These are phyloP conservation scores for Promerops cafer DNA, from an alignment of 2,113 vertebrate species.

Conservation along the genomic window DNA sequence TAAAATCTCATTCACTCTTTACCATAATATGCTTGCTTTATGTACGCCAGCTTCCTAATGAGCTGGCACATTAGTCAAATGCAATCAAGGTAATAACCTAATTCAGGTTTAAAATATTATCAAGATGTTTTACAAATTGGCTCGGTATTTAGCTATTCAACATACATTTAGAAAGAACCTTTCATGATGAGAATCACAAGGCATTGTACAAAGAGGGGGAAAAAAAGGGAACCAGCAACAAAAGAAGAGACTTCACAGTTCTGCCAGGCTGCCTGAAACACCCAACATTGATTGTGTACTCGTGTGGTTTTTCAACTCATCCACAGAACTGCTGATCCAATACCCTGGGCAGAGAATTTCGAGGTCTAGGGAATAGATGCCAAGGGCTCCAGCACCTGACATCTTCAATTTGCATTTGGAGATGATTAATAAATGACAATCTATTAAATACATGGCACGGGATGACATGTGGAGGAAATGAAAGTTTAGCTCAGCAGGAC, in stretches of 20 bases:
- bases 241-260: not conserved
- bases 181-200: not conserved
- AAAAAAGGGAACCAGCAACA: not conserved
- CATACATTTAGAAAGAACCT: not conserved
- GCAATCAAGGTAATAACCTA: conserved; percentile 54
- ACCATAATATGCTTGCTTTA: not conserved
- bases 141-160: not conserved
- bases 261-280: not conserved
- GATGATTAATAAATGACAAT: not conserved
- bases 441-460: not conserved
- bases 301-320: not conserved
- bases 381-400: not conserved
- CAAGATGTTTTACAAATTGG: conserved; percentile 30
- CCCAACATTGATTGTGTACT: not conserved
- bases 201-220: not conserved
- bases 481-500: not conserved
- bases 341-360: not conserved
- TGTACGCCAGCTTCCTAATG: conserved; percentile 12
- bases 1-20: not conserved
- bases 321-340: not conserved
- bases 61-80: conserved; percentile 42
- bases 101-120: conserved; percentile 26
- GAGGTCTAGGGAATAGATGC: not conserved
- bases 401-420: conserved; percentile 17
- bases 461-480: not conserved